Evolutionary conservation across 92 coral and sea anemone genomes (phyloP).

Genomic region (Isaurus tuberculatus): DNA sequence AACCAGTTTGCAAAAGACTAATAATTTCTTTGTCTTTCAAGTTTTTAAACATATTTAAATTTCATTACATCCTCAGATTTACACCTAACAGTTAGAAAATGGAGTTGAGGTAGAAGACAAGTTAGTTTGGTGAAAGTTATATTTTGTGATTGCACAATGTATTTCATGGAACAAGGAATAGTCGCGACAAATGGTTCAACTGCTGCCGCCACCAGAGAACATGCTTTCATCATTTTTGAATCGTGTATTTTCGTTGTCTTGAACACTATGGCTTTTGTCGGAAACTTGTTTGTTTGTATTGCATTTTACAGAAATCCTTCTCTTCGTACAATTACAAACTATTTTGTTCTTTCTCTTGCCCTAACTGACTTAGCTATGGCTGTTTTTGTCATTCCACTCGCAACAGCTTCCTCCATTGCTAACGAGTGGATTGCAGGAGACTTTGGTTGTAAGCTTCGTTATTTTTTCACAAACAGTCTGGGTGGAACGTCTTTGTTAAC

Average conservation of each 20-base stretch:
- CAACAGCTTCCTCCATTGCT: conserved; percentile 17
- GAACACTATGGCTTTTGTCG: conserved; percentile 13
- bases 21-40: neutral
- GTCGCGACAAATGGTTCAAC: neutral
- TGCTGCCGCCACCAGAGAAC: neutral
- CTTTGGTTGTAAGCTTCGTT: conserved; percentile 17
- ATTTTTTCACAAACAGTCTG: conserved; percentile 17
- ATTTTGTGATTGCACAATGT: neutral
- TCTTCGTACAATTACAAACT: conserved; percentile 24
- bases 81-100: neutral
- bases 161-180: neutral
- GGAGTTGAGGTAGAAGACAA: neutral
- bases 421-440: conserved; percentile 31
- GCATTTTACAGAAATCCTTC: conserved; percentile 30
- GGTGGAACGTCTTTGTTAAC: conserved; percentile 36
- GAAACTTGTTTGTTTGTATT: conserved; percentile 25
- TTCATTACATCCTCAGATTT: neutral
- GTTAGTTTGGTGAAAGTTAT: neutral
- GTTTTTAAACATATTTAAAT: neutral
- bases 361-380: conserved; percentile 23
- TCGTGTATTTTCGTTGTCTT: conserved; percentile 14
- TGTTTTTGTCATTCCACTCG: conserved; percentile 27
- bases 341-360: conserved; percentile 31
- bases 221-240: conserved; percentile 18
- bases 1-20: neutral